Base-by-base conservation (phyloP, 2,888 invertebrate genomes). In the Hipparchia sbordonii region DNA sequence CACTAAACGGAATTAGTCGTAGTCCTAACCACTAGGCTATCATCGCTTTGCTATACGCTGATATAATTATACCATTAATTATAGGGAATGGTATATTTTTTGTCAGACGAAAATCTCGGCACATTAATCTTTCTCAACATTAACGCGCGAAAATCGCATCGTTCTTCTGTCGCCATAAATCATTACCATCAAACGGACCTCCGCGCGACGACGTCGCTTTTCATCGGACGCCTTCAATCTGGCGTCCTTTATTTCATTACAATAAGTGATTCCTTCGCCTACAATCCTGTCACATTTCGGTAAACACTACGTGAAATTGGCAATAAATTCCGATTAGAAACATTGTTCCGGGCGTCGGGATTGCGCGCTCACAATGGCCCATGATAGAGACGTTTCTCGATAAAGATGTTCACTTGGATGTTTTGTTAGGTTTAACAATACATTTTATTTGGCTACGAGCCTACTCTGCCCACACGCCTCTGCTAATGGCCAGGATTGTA, bases 391-490 rank as follows among this genome's bases (percentile, higher is more conserved):
- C 84, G 87, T 89, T 86, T 82, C 86, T 86, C 83, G 85, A 93
- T 92, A 89, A 92, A 93, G 93, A 92, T 92, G 92, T 92, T 93
- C 93, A 90, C 91, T 93, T 91, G 84, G 89, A 85, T 80, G 85
- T 89, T 91, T 92, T 92, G 92, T 93, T 91, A 84, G 84, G 82
- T 80, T 83, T 82, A 90, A 93, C 93, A 93, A 93, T 93, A 91
- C 72, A 92, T 91, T 92, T 92, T 93, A 92, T 93, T 92, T 92
- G 91, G 90, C 86, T 89, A 77, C 86, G 82, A 88, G 91, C 92
- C 92, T 90, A 88, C 82, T 78, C 92, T 92, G 90, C 93, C 93
- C 93, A 93, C 93, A 92, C 93, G 92, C 91, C 92, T 89, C 82
- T 83, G 85, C 88, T 93, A 93, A 93, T 93, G 90, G 93, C 83